These are phyloP conservation scores for Julus scanicus DNA, from an alignment of 2,888 invertebrate species.

Conservation along the genomic window DNA sequence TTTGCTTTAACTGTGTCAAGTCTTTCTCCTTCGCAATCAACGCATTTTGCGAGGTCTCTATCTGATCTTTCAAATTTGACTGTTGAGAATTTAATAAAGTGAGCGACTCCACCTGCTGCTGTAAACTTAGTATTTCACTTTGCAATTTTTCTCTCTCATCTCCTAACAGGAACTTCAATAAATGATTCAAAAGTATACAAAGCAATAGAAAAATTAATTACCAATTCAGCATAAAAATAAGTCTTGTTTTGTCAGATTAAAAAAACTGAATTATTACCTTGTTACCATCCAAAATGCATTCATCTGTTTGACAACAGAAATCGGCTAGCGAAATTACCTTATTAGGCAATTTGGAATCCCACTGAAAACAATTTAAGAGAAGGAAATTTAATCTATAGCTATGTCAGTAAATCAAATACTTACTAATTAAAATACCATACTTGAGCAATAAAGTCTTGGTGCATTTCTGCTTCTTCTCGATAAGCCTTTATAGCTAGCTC, in stretches of 20 bases:
- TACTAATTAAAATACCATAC: conserved; percentile 6
- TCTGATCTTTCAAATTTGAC: neutral
- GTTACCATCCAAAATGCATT: neutral
- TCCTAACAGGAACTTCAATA: neutral
- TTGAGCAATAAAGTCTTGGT: neutral
- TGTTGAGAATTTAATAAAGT: neutral
- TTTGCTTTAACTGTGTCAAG: neutral
- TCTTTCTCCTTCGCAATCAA: neutral
- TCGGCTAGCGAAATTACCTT: neutral
- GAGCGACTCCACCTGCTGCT: neutral
- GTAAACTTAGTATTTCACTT: neutral
- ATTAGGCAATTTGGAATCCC: neutral
- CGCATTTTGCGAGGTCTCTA: neutral
- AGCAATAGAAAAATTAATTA: too few relatives aligned
- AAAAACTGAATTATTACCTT: too few relatives aligned
- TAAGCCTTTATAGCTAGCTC: neutral
- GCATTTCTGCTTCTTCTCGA: conserved; percentile 27
- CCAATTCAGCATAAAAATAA: too few relatives aligned
- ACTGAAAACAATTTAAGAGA: conserved; percentile 12
- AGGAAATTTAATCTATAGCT: neutral
- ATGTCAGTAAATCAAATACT: neutral
- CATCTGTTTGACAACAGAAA: conserved; percentile 4
- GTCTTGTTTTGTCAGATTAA: too few relatives aligned
- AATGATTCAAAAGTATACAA: too few relatives aligned
- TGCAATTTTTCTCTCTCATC: neutral